A percentile compares a stretch with the other conserved stretches of the same genome.
Conservation (phyloP, 1,140 invertebrate genomes). For the Andrena cerasifolii region DNA sequence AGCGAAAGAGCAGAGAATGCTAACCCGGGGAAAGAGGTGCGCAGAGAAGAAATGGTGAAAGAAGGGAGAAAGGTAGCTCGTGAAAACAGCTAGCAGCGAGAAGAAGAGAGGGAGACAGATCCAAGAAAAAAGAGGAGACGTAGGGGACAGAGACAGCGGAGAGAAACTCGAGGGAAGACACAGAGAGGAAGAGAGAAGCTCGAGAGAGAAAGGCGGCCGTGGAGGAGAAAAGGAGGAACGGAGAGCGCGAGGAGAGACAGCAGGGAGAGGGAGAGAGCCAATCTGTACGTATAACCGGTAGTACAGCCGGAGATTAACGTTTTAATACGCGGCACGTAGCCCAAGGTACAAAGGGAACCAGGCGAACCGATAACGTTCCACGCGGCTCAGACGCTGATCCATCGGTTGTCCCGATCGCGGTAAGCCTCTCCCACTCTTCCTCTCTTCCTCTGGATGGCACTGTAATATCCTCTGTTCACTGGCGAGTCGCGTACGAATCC, state of each 20-base stretch:
- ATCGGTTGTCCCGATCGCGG: neutral
- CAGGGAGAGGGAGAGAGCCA: slow-evolving; percentile 18
- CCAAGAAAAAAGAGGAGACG: too few species aligned
- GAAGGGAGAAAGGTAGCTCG: neutral
- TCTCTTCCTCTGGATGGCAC: too few species aligned
- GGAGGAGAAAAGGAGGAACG: slow-evolving; percentile 26
- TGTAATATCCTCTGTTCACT: too few species aligned
- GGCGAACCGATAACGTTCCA: slow-evolving; percentile 59
- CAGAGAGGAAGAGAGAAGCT: slow-evolving; percentile 30
- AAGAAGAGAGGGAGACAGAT: neutral
- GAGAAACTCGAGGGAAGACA: slow-evolving; percentile 24
- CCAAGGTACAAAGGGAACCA: slow-evolving; percentile 59
- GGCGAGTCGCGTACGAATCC: neutral
- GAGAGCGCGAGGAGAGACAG: slow-evolving; percentile 1
- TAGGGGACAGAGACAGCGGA: slow-evolving; percentile 24
- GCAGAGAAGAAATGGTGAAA: too few species aligned
- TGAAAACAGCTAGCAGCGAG: too few species aligned
- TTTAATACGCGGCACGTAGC: slow-evolving; percentile 73
- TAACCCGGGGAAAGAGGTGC: neutral
- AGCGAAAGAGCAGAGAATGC: too few species aligned
- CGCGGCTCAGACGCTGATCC: neutral
- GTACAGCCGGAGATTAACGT: slow-evolving; percentile 75
- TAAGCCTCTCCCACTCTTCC: neutral
- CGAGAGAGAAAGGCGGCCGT: slow-evolving; percentile 25
- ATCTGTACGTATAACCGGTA: slow-evolving; percentile 76